These are phyloP conservation scores for Yponomeuta evonymella DNA, from an alignment of 2,888 invertebrate genomes.

Conservation along the genomic window DNA sequence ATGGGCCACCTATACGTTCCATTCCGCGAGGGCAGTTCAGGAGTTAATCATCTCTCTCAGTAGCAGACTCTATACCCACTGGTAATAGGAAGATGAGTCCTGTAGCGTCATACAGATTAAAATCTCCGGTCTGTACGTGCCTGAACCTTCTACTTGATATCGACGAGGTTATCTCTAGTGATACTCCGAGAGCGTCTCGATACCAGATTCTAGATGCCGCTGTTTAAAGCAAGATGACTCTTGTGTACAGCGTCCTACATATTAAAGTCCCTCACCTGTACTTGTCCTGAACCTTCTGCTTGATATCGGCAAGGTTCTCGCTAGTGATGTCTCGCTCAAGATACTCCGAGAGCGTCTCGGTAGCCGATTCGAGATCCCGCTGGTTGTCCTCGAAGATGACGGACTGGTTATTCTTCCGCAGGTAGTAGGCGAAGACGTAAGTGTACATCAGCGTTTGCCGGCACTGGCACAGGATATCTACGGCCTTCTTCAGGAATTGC, in stretches of 20 bases:
- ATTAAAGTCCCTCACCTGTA: constrained; percentile 82
- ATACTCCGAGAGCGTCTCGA: constrained; percentile 97
- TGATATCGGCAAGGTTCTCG: constrained; percentile 97
- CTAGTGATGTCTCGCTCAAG: constrained; percentile 98
- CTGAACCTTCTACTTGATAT: constrained; percentile 99
- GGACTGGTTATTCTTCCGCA: constrained; percentile 98
- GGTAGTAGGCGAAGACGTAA: constrained; percentile 99
- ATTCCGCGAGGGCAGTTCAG: too few relatives aligned
- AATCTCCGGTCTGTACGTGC: constrained; percentile 89
- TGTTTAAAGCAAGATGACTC: constrained; percentile 98
- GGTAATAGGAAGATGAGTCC: neutral
- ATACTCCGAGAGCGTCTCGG: constrained; percentile 97
- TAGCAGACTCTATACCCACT: neutral
- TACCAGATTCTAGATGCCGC: constrained; percentile 97
- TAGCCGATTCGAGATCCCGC: constrained; percentile 97
- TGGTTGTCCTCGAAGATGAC: constrained; percentile 99
- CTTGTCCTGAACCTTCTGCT: constrained; percentile 99
- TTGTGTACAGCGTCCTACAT: neutral
- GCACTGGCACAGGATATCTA: constrained; percentile 97
- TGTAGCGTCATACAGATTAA: neutral
- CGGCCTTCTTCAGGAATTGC: constrained; percentile 98
- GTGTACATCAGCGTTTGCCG: constrained; percentile 99
- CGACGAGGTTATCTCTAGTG: constrained; percentile 97
- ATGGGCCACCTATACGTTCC: too few relatives aligned
- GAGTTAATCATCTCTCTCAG: neutral